These are phyloP conservation scores for Aleiodes testaceus DNA, from an alignment of 2,888 invertebrate genomes.

Conservation along the genomic window DNA sequence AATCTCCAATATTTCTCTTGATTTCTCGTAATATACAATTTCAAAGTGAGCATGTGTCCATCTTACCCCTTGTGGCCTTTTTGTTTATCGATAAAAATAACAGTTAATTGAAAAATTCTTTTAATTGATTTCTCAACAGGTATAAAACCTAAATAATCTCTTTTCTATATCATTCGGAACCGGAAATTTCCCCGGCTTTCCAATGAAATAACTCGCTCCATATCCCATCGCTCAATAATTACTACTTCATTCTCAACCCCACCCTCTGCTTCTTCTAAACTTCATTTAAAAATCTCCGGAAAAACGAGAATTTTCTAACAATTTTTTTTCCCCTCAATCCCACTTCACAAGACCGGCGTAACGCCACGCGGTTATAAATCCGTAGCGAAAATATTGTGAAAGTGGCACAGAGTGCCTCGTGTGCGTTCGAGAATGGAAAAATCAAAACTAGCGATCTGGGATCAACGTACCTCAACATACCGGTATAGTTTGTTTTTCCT, in stretches of 20 bases:
- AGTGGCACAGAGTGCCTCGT: conserved; percentile 54
- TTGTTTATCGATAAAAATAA: too few species aligned
- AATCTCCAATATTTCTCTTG: too few species aligned
- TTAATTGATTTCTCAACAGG: too few species aligned
- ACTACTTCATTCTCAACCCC: background rate
- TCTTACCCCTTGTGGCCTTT: too few species aligned
- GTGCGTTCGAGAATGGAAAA: conserved; percentile 51
- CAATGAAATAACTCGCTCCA: conserved; percentile 6
- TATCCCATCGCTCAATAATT: background rate
- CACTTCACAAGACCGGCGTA: conserved; percentile 8
- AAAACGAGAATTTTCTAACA: background rate
- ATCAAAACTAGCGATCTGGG: conserved; percentile 55
- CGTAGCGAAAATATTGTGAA: conserved; percentile 54
- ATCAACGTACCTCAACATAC: conserved; percentile 47
- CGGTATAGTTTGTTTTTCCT: conserved; percentile 32
- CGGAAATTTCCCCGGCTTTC: background rate
- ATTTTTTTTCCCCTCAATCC: background rate
- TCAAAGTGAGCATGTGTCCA: too few species aligned
- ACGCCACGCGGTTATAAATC: conserved; percentile 26
- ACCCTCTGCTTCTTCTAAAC: background rate
- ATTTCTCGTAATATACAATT: too few species aligned
- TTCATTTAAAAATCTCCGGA: background rate
- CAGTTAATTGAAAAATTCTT: too few species aligned
- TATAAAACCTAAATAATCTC: background rate
- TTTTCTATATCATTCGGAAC: background rate